Conservation (phyloP, 2,888 invertebrate species). For the Autographa pulchrina region DNA sequence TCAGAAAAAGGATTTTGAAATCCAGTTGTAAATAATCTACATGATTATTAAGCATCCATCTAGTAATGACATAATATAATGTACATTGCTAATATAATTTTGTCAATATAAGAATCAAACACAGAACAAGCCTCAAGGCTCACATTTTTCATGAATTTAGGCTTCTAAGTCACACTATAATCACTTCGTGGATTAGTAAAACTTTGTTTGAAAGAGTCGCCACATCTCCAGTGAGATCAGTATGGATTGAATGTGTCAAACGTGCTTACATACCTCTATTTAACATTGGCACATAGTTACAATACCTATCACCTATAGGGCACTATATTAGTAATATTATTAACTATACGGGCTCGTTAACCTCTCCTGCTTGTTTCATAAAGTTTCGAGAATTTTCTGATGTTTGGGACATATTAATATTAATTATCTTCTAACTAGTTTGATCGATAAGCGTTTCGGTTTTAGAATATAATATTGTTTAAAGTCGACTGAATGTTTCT, state of each 20-base stretch:
- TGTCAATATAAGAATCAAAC: too few species aligned
- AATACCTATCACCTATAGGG: conserved; percentile 44
- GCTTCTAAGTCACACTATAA: neutral
- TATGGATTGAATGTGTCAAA: conserved; percentile 17
- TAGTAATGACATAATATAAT: too few species aligned
- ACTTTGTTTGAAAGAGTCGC: conserved; percentile 15
- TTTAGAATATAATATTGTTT: conserved; percentile 3
- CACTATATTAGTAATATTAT: conserved; percentile 44
- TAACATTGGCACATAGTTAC: conserved; percentile 54
- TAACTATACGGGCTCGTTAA: conserved; percentile 11
- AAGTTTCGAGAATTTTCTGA: neutral
- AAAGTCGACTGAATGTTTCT: neutral
- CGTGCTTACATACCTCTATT: conserved; percentile 32
- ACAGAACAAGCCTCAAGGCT: neutral
- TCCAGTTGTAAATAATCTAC: too few species aligned
- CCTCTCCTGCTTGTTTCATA: conserved; percentile 49
- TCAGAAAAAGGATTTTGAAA: too few species aligned
- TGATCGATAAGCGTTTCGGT: neutral
- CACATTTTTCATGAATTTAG: neutral
- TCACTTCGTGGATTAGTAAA: neutral
- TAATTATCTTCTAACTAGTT: conserved; percentile 1
- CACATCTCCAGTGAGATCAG: conserved; percentile 39
- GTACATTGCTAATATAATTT: too few species aligned
- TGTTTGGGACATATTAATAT: neutral
- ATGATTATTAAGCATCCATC: too few species aligned